Conservation (phyloP, 2,888 invertebrate genomes). For the Rhingia rostrata region DNA sequence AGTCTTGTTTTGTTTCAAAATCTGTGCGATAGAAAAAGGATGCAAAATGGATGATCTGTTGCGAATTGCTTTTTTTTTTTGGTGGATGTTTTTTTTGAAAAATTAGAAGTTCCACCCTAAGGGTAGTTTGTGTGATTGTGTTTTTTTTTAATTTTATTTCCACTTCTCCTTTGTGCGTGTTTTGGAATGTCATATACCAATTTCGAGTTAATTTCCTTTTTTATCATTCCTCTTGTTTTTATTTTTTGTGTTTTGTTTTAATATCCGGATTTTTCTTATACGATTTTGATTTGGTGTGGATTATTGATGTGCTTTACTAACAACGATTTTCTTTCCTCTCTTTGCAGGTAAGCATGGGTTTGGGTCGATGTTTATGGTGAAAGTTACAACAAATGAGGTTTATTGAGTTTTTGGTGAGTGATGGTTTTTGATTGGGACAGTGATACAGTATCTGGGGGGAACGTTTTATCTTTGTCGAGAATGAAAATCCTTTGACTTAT, state of each 20-base stretch:
- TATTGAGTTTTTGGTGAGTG: conserved; percentile 30
- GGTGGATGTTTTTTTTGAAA: conserved; percentile 41
- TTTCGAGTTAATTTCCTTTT: conserved; percentile 73
- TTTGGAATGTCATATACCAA: conserved; percentile 48
- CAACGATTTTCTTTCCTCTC: conserved; percentile 34
- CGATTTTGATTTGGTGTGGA: conserved; percentile 29
- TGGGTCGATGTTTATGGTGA: neutral
- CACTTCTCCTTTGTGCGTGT: neutral
- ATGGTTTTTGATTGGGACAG: neutral
- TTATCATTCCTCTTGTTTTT: conserved; percentile 29
- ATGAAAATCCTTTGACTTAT: no score
- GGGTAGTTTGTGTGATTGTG: conserved; percentile 20
- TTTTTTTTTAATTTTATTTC: neutral
- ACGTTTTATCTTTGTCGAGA: no score
- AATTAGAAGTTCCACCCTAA: conserved; percentile 47
- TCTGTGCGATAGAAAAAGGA: conserved; percentile 34
- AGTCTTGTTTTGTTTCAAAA: conserved; percentile 5
- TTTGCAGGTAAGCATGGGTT: conserved; percentile 56
- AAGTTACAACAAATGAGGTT: neutral
- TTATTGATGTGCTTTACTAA: conserved; percentile 67
- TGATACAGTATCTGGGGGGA: no score
- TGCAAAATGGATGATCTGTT: conserved; percentile 58
- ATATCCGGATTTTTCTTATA: conserved; percentile 53
- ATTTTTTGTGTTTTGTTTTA: conserved; percentile 68
- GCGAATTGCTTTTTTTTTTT: conserved; percentile 30